Base-by-base conservation (phyloP, 2,113 vertebrate species). In the Puffinus mauretanicus region DNA sequence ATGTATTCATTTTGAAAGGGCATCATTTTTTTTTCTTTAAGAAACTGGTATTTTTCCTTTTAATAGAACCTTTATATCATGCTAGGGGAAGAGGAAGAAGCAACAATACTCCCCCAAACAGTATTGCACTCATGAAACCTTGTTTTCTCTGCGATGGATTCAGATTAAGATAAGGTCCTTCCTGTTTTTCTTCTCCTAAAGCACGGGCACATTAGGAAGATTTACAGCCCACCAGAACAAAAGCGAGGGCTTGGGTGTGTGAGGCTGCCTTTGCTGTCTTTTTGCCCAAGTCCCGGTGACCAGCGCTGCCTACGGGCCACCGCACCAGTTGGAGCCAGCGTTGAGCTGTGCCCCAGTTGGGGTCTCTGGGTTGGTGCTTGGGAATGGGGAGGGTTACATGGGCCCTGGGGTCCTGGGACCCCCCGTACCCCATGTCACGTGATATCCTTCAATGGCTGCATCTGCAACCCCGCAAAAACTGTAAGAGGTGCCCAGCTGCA, bases 291-390 rank as follows among this genome's bases (percentile, higher is more conserved):
- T 86, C 27, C 19, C 9, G 14, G 55, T 42, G 42, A 13, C 11
- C 64, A 71, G 29, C 1, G 10, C 29, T 38, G 38, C 42, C 55
- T 26, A 26, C 1, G 20, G 62, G 40, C 40, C 13, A 5, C 11
- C 7, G 16, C n/a, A 54, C 8, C 32, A 40, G 5, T 1, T 55
- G n/a, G 62, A 69, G 21, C 30, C 27, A 16, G 3, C 7, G 2
- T 4, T 65, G 83, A 38, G 22, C 40, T 0, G 0, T 21, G 32
- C 7, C 26, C 17, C 20, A 4, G 8, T 0, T 65, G 62, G 22
- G 9, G 40, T 34, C 40, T 91, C 67, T 77, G 72, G 47, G 51
- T 2, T 81, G 54, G 32, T 66, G 34, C 38, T 70, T 49, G 16
- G 36, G 62, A 75, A 89, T 14, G 20, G 40, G 25, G 51, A 7